Percentiles rank a stretch among this genome's conserved stretches.
Conservation (phyloP, 2,888 invertebrate genomes). For the Crossocerus cetratus region DNA sequence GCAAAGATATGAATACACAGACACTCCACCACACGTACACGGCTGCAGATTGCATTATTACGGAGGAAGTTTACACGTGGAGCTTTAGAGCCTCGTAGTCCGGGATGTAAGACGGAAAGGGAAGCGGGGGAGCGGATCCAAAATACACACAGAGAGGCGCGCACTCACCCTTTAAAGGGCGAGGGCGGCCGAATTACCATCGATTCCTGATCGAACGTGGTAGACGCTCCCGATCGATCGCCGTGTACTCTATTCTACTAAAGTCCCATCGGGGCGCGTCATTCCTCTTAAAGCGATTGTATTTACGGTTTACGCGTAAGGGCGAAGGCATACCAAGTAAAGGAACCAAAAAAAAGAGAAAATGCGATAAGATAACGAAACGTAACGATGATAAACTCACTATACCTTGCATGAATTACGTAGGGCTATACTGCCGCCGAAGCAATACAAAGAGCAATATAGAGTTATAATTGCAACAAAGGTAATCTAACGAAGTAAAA, state of each 20-base stretch:
- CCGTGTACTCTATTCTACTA: too few relatives aligned
- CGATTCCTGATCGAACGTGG: too few relatives aligned
- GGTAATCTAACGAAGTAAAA: constrained; percentile 57
- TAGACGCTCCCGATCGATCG: too few relatives aligned
- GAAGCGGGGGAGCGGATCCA: too few relatives aligned
- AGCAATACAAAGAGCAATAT: constrained; percentile 76
- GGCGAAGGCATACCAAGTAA: constrained; percentile 30
- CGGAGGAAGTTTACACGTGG: constrained; percentile 53
- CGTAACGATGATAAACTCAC: constrained; percentile 1
- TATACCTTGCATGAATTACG: constrained; percentile 72
- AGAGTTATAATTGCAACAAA: constrained; percentile 54
- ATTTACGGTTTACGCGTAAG: constrained; percentile 31
- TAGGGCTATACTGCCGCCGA: constrained; percentile 72
- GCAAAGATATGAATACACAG: constrained; percentile 50
- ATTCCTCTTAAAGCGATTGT: constrained; percentile 6
- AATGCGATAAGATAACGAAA: constrained; percentile 7
- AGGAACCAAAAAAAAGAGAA: constrained; percentile 43
- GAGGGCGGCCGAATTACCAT: too few relatives aligned
- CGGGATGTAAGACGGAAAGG: too few relatives aligned
- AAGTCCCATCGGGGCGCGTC: too few relatives aligned
- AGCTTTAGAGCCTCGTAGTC: constrained; percentile 14
- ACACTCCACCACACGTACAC: constrained; percentile 13
- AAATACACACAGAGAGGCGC: too few relatives aligned
- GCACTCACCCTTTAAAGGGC: too few relatives aligned
- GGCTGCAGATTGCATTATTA: constrained; percentile 51